These are phyloP conservation scores for Mythimna lalbum DNA, from an alignment of 2,888 invertebrate species.

Conservation along the genomic window DNA sequence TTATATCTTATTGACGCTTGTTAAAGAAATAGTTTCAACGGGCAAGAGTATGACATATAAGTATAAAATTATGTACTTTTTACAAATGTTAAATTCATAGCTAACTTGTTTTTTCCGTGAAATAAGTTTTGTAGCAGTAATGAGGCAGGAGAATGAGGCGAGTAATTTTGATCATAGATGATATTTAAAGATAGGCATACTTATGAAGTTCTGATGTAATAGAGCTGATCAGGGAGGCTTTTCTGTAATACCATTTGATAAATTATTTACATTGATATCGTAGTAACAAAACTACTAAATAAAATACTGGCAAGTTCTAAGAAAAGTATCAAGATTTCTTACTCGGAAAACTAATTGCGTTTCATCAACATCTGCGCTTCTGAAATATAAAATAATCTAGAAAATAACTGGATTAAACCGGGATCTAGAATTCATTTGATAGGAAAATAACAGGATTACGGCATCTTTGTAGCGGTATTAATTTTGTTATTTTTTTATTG, in stretches of 20 bases:
- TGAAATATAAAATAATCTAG: not conserved
- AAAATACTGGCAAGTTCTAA: not conserved
- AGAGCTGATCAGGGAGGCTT: not conserved
- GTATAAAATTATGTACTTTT: conserved; percentile 32
- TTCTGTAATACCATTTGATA: not conserved
- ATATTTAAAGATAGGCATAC: not conserved
- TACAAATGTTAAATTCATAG: conserved; percentile 48
- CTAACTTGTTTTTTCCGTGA: conserved; percentile 12
- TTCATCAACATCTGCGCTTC: not conserved
- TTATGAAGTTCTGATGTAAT: not conserved
- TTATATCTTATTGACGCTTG: conserved; percentile 48
- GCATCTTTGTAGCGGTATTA: not conserved
- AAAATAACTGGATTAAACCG: conserved; percentile 16
- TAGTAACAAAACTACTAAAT: too few relatives aligned
- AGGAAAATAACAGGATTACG: conserved; percentile 19
- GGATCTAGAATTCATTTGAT: too few relatives aligned
- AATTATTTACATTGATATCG: not conserved
- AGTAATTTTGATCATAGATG: conserved; percentile 27
- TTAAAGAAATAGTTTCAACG: conserved; percentile 45
- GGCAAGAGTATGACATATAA: conserved; percentile 22
- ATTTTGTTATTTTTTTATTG: conserved; percentile 14
- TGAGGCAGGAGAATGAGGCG: not conserved
- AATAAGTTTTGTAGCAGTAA: conserved; percentile 15
- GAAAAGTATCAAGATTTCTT: not conserved
- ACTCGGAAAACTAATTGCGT: not conserved